Percentiles rank a stretch among this genome's conserved stretches.
Evolutionary conservation across 2,797 vertebrate genomes (phyloP).

Genomic region (Eospalax fontanierii): DNA sequence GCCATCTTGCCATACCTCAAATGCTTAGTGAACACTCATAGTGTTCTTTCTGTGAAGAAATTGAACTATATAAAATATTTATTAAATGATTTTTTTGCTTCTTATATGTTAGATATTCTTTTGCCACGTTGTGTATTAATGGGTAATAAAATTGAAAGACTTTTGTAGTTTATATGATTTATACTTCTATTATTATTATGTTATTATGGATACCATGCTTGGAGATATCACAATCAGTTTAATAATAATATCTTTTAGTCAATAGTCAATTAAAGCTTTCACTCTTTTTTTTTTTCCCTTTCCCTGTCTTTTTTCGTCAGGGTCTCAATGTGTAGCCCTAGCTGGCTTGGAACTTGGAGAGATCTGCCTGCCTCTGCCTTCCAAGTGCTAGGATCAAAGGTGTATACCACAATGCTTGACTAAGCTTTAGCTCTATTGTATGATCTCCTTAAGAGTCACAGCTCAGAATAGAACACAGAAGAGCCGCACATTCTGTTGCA

Average conservation of each 20-base stretch:
- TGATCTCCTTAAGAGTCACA: too few relatives aligned
- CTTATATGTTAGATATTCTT: not conserved
- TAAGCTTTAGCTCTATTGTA: too few relatives aligned
- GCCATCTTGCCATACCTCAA: not conserved
- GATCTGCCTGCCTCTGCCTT: too few relatives aligned
- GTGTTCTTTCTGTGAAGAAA: not conserved
- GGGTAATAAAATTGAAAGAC: not conserved
- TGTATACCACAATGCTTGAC: too few relatives aligned
- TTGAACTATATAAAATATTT: not conserved
- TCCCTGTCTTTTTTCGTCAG: too few relatives aligned
- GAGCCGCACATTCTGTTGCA: too few relatives aligned
- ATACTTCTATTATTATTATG: conserved; percentile 19
- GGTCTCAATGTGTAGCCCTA: too few relatives aligned
- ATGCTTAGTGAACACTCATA: not conserved
- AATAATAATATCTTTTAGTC: conserved; percentile 20
- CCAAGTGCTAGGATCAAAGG: too few relatives aligned
- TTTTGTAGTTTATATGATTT: conserved; percentile 20
- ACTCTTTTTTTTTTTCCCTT: not conserved
- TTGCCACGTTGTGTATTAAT: not conserved
- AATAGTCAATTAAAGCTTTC: not conserved
- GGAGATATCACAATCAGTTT: conserved; percentile 23
- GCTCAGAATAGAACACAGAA: too few relatives aligned
- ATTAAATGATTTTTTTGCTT: not conserved
- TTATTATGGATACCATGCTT: not conserved
- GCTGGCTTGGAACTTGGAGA: too few relatives aligned